Conservation (phyloP, 64 coral and sea anemone genomes). For the Pocillopora verrucosa region DNA sequence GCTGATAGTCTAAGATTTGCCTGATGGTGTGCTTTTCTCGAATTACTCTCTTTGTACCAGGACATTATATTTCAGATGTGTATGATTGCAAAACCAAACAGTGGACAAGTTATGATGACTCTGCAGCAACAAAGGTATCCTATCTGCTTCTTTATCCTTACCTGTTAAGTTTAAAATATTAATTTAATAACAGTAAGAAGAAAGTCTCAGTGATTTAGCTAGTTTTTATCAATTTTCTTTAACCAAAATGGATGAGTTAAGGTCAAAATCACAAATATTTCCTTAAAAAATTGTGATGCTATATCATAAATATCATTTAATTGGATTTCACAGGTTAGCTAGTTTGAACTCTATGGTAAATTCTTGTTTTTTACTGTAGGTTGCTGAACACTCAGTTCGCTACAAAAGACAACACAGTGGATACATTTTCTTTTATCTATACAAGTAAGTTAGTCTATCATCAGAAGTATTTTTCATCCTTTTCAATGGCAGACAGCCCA, state of each 20-base stretch:
- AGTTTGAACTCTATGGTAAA: neutral
- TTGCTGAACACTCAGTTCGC: conserved; percentile 66
- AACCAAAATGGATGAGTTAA: neutral
- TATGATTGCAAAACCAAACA: conserved; percentile 85
- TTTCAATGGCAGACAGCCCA: too few relatives aligned
- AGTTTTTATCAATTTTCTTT: neutral
- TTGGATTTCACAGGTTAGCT: too few relatives aligned
- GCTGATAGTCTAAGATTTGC: neutral
- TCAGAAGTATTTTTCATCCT: too few relatives aligned
- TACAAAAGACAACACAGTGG: conserved; percentile 69
- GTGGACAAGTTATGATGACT: conserved; percentile 93
- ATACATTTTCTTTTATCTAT: conserved; percentile 84
- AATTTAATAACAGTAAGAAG: too few relatives aligned
- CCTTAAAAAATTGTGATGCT: neutral
- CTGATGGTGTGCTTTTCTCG: neutral
- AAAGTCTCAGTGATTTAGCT: too few relatives aligned
- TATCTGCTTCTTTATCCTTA: neutral
- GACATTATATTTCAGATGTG: conserved; percentile 91
- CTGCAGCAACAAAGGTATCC: conserved; percentile 65
- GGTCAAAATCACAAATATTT: neutral
- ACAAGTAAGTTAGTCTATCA: conserved; percentile 57
- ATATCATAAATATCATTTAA: neutral
- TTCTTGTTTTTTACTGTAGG: neutral
- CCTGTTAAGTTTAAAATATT: too few relatives aligned
- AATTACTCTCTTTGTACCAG: neutral